Conservation (phyloP, 2,113 vertebrate species). For the Morone chrysops region DNA sequence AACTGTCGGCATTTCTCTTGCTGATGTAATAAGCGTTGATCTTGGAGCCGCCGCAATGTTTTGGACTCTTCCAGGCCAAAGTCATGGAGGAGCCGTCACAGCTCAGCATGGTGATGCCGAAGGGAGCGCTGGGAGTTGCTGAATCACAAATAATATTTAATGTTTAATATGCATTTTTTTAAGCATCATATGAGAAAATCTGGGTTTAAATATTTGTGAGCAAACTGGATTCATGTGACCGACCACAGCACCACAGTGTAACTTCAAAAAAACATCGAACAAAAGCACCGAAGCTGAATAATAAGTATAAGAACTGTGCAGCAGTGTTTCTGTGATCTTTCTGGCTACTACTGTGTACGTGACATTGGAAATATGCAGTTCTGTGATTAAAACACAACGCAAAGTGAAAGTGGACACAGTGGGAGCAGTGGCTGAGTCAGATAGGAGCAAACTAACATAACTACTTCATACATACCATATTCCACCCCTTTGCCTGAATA, state of each 20-base stretch:
- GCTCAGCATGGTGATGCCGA: slow-evolving; percentile 91
- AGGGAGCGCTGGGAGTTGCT: slow-evolving; percentile 93
- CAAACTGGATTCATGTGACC: neutral
- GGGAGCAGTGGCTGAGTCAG: neutral
- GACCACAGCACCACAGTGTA: neutral
- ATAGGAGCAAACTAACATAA: neutral
- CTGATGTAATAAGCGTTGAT: slow-evolving; percentile 94
- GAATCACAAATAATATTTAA: neutral
- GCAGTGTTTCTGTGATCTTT: neutral
- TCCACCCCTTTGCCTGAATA: slow-evolving; percentile 71
- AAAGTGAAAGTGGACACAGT: slow-evolving; percentile 22
- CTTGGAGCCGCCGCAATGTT: slow-evolving; percentile 89
- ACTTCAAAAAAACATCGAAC: neutral
- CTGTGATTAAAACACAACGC: slow-evolving; percentile 28
- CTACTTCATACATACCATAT: slow-evolving; percentile 77
- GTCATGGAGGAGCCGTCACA: slow-evolving; percentile 93
- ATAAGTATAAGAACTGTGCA: neutral
- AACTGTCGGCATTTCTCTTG: slow-evolving; percentile 85
- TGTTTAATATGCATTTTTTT: neutral
- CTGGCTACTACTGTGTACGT: neutral
- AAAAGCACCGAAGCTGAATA: neutral
- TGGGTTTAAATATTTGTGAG: neutral
- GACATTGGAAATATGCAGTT: neutral
- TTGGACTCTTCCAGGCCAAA: slow-evolving; percentile 94
- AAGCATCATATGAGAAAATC: neutral